These are phyloP conservation scores for Zygothrica quintamaculata DNA, from an alignment of 2,888 invertebrate species.

Conservation along the genomic window DNA sequence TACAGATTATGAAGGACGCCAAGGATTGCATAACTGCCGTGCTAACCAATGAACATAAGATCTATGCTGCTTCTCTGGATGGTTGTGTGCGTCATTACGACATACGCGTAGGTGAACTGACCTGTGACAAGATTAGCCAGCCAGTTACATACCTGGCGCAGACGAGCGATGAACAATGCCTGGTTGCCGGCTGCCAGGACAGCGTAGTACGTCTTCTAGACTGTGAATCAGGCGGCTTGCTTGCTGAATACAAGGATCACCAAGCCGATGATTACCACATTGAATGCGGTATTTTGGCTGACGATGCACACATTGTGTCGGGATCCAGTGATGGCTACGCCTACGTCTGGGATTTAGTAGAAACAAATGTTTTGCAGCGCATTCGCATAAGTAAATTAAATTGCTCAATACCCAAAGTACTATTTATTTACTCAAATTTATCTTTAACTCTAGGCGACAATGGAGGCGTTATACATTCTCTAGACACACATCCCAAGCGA, in stretches of 20 bases:
- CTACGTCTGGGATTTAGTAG: slow-evolving; percentile 92
- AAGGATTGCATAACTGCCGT: slow-evolving; percentile 94
- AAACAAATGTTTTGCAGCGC: slow-evolving; percentile 86
- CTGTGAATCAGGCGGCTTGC: slow-evolving; percentile 91
- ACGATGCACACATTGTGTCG: slow-evolving; percentile 93
- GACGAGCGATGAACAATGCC: slow-evolving; percentile 96
- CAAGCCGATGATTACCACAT: slow-evolving; percentile 92
- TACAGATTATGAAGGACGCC: slow-evolving; percentile 94
- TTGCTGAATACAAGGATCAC: slow-evolving; percentile 93
- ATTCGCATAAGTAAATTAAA: slow-evolving; percentile 74
- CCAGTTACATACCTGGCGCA: slow-evolving; percentile 91
- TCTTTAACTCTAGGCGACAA: slow-evolving; percentile 74
- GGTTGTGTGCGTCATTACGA: slow-evolving; percentile 95
- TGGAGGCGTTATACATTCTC: slow-evolving; percentile 90
- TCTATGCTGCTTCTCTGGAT: slow-evolving; percentile 95
- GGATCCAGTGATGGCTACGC: slow-evolving; percentile 93
- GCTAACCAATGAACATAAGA: slow-evolving; percentile 94
- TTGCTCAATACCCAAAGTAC: neutral
- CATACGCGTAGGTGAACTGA: slow-evolving; percentile 93
- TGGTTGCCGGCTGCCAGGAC: slow-evolving; percentile 93
- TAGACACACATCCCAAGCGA: slow-evolving; percentile 91
- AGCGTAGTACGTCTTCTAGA: slow-evolving; percentile 93
- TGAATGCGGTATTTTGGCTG: slow-evolving; percentile 93
- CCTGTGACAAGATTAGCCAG: slow-evolving; percentile 93
- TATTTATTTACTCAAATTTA: neutral